Conservation (phyloP, 2,797 vertebrate genomes). For the Thaleichthys pacificus region DNA sequence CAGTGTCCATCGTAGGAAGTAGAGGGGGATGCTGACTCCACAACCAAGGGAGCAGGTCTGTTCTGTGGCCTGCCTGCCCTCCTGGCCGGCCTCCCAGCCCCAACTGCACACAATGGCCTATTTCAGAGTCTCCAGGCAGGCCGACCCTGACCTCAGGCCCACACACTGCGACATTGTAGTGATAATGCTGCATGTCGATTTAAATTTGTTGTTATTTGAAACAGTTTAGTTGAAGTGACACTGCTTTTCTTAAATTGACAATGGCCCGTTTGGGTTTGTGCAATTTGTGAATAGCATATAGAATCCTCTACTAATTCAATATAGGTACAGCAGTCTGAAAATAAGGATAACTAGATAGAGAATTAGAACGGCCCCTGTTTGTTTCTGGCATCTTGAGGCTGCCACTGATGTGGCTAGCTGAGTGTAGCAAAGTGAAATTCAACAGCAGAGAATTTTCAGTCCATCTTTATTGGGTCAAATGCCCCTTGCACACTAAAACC, state of each 20-base stretch:
- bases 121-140: conserved; percentile 52
- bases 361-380: too few relatives aligned
- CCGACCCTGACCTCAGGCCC: conserved; percentile 40
- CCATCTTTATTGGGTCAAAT: background rate
- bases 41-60: conserved; percentile 71
- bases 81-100: conserved; percentile 47
- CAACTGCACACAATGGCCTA: conserved; percentile 58
- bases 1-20: conserved; percentile 25
- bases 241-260: background rate
- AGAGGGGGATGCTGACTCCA: conserved; percentile 59
- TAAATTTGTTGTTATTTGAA: background rate
- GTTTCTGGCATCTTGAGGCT: too few relatives aligned
- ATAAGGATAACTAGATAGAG: background rate
- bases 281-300: background rate
- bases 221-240: background rate
- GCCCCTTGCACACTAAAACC: background rate
- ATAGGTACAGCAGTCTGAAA: background rate
- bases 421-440: conserved; percentile 16
- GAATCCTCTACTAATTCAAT: background rate
- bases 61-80: conserved; percentile 71
- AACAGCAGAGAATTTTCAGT: background rate
- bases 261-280: background rate
- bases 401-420: too few relatives aligned
- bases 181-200: conserved; percentile 13
- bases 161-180: conserved; percentile 43